These are phyloP conservation scores for Drosophila miranda DNA, from an alignment of 1,140 invertebrate species.

Conservation along the genomic window DNA sequence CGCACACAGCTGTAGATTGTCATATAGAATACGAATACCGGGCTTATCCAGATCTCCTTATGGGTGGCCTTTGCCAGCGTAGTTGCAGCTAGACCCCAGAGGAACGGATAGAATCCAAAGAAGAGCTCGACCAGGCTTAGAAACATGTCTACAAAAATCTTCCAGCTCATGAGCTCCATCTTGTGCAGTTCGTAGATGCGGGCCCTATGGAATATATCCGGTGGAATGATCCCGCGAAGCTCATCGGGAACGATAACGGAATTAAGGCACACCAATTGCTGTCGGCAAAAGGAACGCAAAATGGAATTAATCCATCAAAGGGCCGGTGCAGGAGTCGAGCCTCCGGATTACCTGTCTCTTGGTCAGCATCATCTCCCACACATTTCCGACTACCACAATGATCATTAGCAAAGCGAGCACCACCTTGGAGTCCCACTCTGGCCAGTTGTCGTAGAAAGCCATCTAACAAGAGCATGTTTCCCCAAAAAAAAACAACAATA, in stretches of 20 bases:
- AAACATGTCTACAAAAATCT: constrained; percentile 50
- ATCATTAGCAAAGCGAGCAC: constrained; percentile 51
- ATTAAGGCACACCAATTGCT: constrained; percentile 61
- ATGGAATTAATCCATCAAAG: not conserved
- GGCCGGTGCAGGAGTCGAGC: not conserved
- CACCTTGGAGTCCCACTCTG: constrained; percentile 45
- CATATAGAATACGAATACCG: constrained; percentile 65
- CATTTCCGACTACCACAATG: constrained; percentile 44
- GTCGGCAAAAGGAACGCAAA: not conserved
- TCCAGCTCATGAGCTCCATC: constrained; percentile 61
- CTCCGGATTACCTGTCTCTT: constrained; percentile 58
- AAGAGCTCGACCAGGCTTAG: constrained; percentile 42
- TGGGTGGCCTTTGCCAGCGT: constrained; percentile 17
- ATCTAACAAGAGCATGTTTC: constrained; percentile 60
- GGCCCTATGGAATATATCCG: constrained; percentile 58
- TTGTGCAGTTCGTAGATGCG: constrained; percentile 69
- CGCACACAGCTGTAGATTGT: constrained; percentile 59
- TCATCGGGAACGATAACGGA: constrained; percentile 55
- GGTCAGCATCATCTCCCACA: constrained; percentile 62
- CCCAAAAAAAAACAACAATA: constrained; percentile 41
- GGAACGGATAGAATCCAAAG: constrained; percentile 63
- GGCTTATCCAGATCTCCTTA: constrained; percentile 51
- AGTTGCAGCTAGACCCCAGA: constrained; percentile 44
- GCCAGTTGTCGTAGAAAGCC: constrained; percentile 59
- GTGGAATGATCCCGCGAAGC: constrained; percentile 51